phyloP scores from a whole-genome alignment of 2,797 vertebrate genomes.

The Alauda arvensis region DNA sequence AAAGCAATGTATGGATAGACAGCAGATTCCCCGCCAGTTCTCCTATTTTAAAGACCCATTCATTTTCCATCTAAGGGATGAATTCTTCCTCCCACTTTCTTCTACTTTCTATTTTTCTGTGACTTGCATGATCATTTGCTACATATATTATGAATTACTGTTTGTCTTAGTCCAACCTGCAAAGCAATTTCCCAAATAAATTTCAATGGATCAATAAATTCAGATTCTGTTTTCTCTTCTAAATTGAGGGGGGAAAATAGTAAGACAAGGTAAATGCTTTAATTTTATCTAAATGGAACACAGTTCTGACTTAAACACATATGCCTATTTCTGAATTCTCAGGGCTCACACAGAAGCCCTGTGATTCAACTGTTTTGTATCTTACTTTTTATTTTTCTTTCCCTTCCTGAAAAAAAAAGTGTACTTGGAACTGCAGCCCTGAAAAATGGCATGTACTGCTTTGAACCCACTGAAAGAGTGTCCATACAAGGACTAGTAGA shows the following conservation, averaged over 20 bases:
- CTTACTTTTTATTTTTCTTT: conserved; percentile 20
- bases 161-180: conserved; percentile 19
- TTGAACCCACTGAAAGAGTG: conserved; percentile 4
- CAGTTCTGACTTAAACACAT: conserved; percentile 4
- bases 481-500: conserved; percentile 22
- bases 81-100: conserved; percentile 12
- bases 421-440: background rate
- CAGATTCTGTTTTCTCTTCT: conserved; percentile 26
- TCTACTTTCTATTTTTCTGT: conserved; percentile 5
- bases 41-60: conserved; percentile 10
- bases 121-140: conserved; percentile 41
- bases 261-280: conserved; percentile 13
- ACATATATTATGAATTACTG: conserved; percentile 19
- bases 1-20: background rate
- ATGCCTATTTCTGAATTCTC: background rate
- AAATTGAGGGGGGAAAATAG: conserved; percentile 14
- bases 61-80: background rate
- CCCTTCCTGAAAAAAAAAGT: background rate
- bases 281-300: conserved; percentile 2
- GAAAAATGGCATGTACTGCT: conserved; percentile 19
- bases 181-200: conserved; percentile 46
- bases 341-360: background rate
- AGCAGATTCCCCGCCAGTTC: background rate
- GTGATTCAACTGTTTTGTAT: conserved; percentile 9
- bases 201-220: conserved; percentile 30